Conservation (phyloP, 1,140 invertebrate species). For the Drosophila nasuta region DNA sequence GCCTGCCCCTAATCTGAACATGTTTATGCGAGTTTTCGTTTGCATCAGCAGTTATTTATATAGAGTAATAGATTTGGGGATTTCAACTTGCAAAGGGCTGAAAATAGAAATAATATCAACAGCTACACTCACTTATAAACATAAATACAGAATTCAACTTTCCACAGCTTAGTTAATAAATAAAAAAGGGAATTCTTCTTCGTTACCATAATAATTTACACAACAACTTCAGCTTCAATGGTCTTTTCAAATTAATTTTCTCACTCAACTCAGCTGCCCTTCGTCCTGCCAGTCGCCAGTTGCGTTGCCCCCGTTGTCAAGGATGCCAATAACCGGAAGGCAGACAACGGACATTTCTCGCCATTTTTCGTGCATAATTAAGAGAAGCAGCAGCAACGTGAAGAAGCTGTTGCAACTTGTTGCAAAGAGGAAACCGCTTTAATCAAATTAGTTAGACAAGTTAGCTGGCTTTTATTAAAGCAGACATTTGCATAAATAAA, state of each 20-base stretch:
- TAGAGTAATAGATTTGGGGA: constrained; percentile 19
- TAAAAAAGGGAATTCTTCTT: neutral
- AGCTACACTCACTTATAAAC: neutral
- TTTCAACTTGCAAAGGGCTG: neutral
- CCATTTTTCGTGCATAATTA: constrained; percentile 66
- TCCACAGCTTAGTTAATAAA: neutral
- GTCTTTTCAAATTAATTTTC: neutral
- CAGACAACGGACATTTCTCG: constrained; percentile 43
- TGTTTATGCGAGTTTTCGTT: constrained; percentile 18
- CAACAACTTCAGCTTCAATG: neutral
- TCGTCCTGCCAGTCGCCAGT: neutral
- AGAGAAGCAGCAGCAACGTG: constrained; percentile 47
- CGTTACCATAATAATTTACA: neutral
- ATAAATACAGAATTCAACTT: neutral
- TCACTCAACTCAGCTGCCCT: constrained; percentile 5
- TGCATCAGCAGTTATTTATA: constrained; percentile 35
- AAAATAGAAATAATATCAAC: too few relatives aligned
- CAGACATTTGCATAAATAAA: constrained; percentile 18
- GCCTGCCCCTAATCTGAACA: neutral
- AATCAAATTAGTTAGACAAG: constrained; percentile 52
- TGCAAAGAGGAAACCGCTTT: constrained; percentile 20
- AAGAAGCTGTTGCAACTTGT: constrained; percentile 53
- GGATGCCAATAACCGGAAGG: constrained; percentile 46
- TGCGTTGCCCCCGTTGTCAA: constrained; percentile 45
- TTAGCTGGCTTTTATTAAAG: constrained; percentile 1